Base-by-base conservation (phyloP, 2,888 invertebrate species). In the Acrobasis repandana region DNA sequence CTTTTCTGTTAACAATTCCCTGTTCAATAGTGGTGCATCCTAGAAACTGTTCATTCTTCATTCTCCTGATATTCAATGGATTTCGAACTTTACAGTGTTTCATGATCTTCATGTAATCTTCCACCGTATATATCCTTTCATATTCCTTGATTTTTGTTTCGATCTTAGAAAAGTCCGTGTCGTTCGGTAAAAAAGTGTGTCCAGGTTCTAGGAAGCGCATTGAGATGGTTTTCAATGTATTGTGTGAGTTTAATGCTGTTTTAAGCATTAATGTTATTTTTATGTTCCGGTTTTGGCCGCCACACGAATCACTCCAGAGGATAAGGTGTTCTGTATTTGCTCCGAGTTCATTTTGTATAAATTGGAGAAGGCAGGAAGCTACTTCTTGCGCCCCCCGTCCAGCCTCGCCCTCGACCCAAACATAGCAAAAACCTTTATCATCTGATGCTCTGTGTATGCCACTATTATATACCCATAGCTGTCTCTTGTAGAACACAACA, bases 311-410 rank as follows among this genome's bases (percentile, higher is more conserved):
- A 16, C 64, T 56, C 71, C 71, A 73, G 14, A 69, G 63, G 15
- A 67, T 66, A 54, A 70, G 62, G 2, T 70, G 52, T 15, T 56
- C 63, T 8, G 62, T 63, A 10, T 28, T 59, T 58, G 60, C 48
- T 56, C 60, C 56, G 47, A 68, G 34, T 43, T 65, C 2, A 1
- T 59, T 51, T 11, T 1, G 10, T 56, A 65, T 58, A 48, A 43
- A 58, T 43, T 61, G 60, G 1, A 8, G 54, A 46, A 65, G 33
- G 57, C 72, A 73, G 10, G 69, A 68, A 43, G 65, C 67, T 15
- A 67, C 68, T 62, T 71, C 71, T 56, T 70, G 71, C 9, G 71
- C 66, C 50, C 72, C 72, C 15, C 73, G 63, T 28, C 70, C 73
- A 46, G 69, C 68, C 65, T 68, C 63, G 50, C 66, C 64, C 65